phyloP scores from a whole-genome alignment of 2,113 vertebrate species.

The Nesoenas mayeri region DNA sequence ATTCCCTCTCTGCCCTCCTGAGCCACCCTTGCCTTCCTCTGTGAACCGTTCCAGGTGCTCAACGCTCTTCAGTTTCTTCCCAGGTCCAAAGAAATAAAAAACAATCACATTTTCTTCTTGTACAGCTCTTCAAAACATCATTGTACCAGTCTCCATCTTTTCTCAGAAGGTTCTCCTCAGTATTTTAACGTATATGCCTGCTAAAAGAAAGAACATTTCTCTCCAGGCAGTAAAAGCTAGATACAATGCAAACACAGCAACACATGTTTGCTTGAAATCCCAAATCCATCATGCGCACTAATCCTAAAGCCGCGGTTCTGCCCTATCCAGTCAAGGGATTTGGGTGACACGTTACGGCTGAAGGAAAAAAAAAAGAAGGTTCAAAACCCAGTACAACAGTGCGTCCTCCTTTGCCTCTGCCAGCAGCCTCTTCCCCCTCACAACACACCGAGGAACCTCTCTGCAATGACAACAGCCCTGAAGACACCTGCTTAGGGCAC shows the following conservation, averaged over 20 bases:
- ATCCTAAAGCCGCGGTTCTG: constrained; percentile 76
- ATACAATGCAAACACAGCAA: constrained; percentile 8
- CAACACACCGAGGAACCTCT: not conserved
- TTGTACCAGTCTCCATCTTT: not conserved
- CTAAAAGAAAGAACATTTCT: not conserved
- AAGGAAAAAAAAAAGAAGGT: not conserved
- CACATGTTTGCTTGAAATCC: constrained; percentile 78
- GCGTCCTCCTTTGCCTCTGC: not conserved
- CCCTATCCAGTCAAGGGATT: constrained; percentile 81
- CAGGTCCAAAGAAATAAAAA: not conserved
- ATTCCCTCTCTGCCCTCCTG: not conserved
- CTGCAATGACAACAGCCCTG: not conserved
- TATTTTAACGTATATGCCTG: not conserved
- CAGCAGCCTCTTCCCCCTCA: not conserved
- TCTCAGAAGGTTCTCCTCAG: not conserved
- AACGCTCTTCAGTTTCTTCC: constrained; percentile 1
- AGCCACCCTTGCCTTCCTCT: not conserved
- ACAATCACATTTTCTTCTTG: not conserved
- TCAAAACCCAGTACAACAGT: not conserved
- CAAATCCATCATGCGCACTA: constrained; percentile 83
- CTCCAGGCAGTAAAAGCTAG: not conserved
- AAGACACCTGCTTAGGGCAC: not conserved
- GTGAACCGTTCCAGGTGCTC: not conserved
- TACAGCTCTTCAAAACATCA: not conserved
- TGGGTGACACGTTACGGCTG: constrained; percentile 12